Conservation (phyloP, 2,113 vertebrate species). For the Thunnus thynnus region DNA sequence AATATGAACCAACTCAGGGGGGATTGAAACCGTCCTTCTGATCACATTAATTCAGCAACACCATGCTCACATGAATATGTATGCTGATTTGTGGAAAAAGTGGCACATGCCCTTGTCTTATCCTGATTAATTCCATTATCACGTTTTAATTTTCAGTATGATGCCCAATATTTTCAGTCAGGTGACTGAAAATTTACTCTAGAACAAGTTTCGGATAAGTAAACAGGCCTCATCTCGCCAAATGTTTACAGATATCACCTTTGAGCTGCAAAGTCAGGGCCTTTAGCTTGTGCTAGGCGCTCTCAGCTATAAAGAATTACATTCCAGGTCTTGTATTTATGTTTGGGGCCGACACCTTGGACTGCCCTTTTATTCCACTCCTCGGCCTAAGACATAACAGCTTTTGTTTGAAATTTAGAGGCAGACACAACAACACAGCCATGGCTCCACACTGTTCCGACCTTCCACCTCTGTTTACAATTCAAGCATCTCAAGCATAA, state of each 20-base stretch:
- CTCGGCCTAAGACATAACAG: constrained; percentile 57
- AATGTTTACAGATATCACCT: background rate
- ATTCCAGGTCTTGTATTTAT: constrained; percentile 33
- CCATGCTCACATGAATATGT: constrained; percentile 66
- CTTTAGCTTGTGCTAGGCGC: background rate
- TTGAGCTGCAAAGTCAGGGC: no score
- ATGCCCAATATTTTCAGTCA: constrained; percentile 3
- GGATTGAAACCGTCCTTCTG: constrained; percentile 68
- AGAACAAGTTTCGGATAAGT: background rate
- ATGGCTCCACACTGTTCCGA: constrained; percentile 27
- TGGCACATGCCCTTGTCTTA: constrained; percentile 38
- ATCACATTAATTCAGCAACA: constrained; percentile 74
- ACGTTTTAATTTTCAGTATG: constrained; percentile 34
- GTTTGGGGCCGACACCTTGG: constrained; percentile 15
- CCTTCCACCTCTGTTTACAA: constrained; percentile 54
- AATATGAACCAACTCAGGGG: constrained; percentile 57
- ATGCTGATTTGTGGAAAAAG: constrained; percentile 55
- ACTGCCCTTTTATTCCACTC: constrained; percentile 16
- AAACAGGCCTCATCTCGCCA: background rate
- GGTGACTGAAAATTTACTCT: constrained; percentile 1
- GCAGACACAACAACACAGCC: constrained; percentile 58
- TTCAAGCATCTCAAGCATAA: constrained; percentile 23
- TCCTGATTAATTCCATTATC: constrained; percentile 66
- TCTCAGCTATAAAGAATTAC: background rate
- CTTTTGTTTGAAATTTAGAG: constrained; percentile 46